These are phyloP conservation scores for Setophaga petechia DNA, from an alignment of 2,113 vertebrate genomes.

Conservation along the genomic window DNA sequence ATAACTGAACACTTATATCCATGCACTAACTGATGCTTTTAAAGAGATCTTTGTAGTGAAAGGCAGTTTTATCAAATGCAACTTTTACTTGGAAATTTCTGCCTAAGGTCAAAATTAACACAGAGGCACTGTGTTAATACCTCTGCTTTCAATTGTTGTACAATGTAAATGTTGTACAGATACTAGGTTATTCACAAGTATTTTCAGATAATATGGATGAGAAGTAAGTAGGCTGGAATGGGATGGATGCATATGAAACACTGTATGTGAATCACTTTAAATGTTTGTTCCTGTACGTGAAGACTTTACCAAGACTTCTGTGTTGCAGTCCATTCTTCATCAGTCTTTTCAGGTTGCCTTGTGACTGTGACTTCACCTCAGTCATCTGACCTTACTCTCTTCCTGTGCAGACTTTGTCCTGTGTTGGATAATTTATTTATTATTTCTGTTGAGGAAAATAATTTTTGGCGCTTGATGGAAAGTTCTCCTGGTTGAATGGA, in stretches of 20 bases:
- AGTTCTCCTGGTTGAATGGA: background rate
- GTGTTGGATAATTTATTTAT: background rate
- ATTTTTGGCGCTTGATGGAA: background rate
- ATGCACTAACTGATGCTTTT: background rate
- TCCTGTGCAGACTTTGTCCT: background rate
- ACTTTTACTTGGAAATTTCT: background rate
- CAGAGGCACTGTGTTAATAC: background rate
- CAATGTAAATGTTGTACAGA: background rate
- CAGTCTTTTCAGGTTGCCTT: background rate
- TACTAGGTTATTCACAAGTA: background rate
- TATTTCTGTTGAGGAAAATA: background rate
- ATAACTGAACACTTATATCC: background rate
- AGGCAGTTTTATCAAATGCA: background rate
- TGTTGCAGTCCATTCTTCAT: background rate
- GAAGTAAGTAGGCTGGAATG: background rate
- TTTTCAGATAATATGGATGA: background rate
- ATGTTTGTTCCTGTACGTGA: background rate
- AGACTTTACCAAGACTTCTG: background rate
- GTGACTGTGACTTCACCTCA: background rate
- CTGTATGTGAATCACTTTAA: background rate
- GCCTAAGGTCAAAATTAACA: background rate
- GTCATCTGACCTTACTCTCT: background rate
- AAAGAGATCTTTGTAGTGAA: background rate
- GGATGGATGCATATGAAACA: background rate
- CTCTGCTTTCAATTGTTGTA: background rate